These are phyloP conservation scores for Tipula lateralis DNA, from an alignment of 2,888 invertebrate species.

Conservation along the genomic window DNA sequence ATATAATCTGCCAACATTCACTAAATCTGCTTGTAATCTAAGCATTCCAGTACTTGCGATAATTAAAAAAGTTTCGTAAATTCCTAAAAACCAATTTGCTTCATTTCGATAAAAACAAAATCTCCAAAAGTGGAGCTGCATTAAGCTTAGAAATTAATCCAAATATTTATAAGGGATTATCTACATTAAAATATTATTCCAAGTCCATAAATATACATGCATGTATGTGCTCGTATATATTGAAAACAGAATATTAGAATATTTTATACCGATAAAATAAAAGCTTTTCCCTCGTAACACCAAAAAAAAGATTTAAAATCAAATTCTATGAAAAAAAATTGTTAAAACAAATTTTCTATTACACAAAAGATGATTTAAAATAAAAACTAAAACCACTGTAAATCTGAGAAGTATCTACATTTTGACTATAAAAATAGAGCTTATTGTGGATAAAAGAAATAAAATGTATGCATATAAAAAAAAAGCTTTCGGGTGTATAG, in stretches of 20 bases:
- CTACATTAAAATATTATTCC: neutral
- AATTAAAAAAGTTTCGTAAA: neutral
- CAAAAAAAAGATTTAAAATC: conserved; percentile 5
- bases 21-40: too few species aligned
- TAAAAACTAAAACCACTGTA: conserved; percentile 11
- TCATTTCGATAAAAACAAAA: neutral
- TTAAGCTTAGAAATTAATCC: neutral
- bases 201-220: neutral
- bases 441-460: neutral
- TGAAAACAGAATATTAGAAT: neutral
- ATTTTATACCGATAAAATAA: neutral
- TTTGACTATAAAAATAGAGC: conserved; percentile 19
- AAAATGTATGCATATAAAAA: neutral
- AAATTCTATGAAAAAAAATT: neutral
- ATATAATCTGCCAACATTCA: too few species aligned
- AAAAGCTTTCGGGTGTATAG: neutral
- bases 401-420: conserved; percentile 19
- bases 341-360: neutral
- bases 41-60: too few species aligned
- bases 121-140: neutral
- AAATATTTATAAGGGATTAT: neutral
- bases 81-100: neutral
- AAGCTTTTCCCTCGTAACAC: neutral
- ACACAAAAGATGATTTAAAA: neutral
- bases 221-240: neutral